Conservation (phyloP, 2,888 invertebrate species). For the Timema podura region DNA sequence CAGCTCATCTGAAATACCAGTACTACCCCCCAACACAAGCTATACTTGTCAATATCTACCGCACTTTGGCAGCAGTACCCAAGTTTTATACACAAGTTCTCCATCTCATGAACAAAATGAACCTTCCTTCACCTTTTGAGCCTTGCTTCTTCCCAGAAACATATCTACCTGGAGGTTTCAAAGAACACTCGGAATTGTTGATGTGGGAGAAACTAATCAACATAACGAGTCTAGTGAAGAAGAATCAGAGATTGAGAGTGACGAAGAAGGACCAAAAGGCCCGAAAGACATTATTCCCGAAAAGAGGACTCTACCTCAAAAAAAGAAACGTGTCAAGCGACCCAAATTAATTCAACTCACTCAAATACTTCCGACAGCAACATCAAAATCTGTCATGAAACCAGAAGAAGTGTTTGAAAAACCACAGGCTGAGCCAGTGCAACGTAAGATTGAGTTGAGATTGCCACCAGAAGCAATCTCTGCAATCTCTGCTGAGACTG, state of each 20-base stretch:
- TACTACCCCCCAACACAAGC: conserved; percentile 73
- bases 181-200: not conserved
- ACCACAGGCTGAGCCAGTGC: conserved; percentile 44
- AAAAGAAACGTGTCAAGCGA: conserved; percentile 51
- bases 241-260: conserved; percentile 65
- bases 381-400: conserved; percentile 38
- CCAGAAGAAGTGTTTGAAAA: conserved; percentile 55
- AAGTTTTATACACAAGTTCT: conserved; percentile 77
- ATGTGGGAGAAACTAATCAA: not conserved
- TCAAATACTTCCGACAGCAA: conserved; percentile 29
- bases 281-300: conserved; percentile 44
- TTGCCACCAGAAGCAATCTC: conserved; percentile 42
- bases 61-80: conserved; percentile 68
- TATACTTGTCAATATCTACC: conserved; percentile 72
- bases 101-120: conserved; percentile 95
- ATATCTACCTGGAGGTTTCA: conserved; percentile 15
- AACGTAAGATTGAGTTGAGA: conserved; percentile 53
- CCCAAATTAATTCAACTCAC: conserved; percentile 47
- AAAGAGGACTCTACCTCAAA: conserved; percentile 47
- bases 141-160: conserved; percentile 31
- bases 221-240: conserved; percentile 38
- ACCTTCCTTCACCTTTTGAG: conserved; percentile 78
- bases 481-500: conserved; percentile 22
- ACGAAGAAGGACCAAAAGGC: conserved; percentile 44
- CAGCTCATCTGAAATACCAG: conserved; percentile 68